These are phyloP conservation scores for Bambusicola thoracicus DNA, from an alignment of 2,113 vertebrate species.

Conservation along the genomic window DNA sequence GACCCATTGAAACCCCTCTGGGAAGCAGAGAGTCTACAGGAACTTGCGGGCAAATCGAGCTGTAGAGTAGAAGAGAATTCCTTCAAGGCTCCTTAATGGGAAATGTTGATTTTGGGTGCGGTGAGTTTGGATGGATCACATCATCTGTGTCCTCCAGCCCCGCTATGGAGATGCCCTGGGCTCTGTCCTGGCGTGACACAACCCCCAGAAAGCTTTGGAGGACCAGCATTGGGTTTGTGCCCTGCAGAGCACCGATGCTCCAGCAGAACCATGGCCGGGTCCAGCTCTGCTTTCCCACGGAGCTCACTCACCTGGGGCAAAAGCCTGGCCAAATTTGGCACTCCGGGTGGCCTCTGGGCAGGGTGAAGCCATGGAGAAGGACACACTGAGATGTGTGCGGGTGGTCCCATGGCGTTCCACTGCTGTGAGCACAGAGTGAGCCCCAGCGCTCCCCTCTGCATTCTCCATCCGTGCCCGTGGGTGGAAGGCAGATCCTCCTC, in stretches of 20 bases:
- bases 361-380: background rate
- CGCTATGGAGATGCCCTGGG: background rate
- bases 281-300: background rate
- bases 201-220: background rate
- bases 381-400: rapidly evolving
- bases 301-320: background rate
- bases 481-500: background rate
- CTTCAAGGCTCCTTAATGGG: background rate
- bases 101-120: background rate
- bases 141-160: too few species aligned
- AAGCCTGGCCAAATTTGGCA: rapidly evolving
- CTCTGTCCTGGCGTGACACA: rapidly evolving
- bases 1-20: background rate
- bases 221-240: rapidly evolving
- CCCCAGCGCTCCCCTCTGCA: rapidly evolving
- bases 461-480: background rate
- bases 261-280: background rate
- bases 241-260: background rate
- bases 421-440: rapidly evolving
- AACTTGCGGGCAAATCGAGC: background rate
- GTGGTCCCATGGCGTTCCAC: background rate
- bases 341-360: background rate
- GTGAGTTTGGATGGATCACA: background rate
- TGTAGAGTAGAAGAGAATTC: background rate
- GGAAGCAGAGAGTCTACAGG: background rate